These are phyloP conservation scores for Beaufortia kweichowensis DNA, from an alignment of 2,113 vertebrate genomes.

Conservation along the genomic window DNA sequence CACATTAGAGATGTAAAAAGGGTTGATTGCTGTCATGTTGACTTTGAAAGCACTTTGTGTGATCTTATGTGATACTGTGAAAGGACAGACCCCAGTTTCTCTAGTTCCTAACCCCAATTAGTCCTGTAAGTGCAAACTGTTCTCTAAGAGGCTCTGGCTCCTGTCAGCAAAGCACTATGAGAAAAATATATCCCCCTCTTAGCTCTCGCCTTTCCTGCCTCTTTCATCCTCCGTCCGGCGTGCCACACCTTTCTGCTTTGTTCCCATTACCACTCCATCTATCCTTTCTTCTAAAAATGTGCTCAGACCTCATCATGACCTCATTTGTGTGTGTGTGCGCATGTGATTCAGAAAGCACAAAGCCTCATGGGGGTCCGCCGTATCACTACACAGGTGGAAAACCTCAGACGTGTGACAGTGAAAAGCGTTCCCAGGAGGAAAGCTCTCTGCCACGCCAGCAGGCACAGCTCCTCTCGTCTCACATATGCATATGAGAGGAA, in stretches of 20 bases:
- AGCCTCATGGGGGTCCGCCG: constrained; percentile 9
- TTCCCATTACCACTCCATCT: constrained; percentile 6
- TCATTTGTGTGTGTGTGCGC: neutral
- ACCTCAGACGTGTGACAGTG: constrained; percentile 6
- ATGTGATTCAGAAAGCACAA: constrained; percentile 1
- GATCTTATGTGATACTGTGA: constrained; percentile 2
- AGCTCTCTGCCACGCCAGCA: constrained; percentile 37
- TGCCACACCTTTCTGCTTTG: neutral
- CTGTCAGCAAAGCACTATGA: constrained; percentile 25
- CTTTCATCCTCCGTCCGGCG: neutral
- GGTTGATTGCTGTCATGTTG: neutral
- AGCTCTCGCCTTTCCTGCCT: constrained; percentile 3
- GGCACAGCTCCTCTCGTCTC: constrained; percentile 11
- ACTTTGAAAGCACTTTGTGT: constrained; percentile 14
- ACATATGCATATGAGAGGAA: constrained; percentile 38
- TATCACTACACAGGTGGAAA: constrained; percentile 24
- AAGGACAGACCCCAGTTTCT: neutral
- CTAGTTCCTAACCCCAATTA: neutral
- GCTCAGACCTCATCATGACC: constrained; percentile 17
- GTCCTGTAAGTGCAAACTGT: constrained; percentile 9
- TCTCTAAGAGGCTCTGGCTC: constrained; percentile 17
- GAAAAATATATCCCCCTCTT: constrained; percentile 3
- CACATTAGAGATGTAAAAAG: neutral
- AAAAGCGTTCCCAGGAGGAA: constrained; percentile 31
- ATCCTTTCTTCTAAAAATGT: constrained; percentile 23